These are phyloP conservation scores for Toxotes chatareus DNA, from an alignment of 2,113 vertebrate genomes.

Conservation along the genomic window DNA sequence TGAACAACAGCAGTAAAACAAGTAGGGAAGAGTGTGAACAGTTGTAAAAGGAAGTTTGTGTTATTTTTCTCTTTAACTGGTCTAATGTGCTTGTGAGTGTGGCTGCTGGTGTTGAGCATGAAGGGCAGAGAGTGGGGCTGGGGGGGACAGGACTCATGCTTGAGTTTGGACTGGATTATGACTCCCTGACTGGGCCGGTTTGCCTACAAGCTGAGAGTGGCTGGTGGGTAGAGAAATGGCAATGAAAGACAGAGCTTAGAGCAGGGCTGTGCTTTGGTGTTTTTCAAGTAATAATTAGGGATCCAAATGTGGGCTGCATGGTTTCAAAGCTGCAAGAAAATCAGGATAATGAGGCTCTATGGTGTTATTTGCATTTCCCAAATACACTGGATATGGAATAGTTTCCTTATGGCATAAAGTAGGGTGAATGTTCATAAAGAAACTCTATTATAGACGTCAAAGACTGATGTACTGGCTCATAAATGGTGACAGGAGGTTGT, in stretches of 20 bases:
- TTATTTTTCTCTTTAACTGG: not conserved
- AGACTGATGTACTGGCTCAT: not conserved
- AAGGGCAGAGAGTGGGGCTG: constrained; percentile 14
- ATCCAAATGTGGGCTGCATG: not conserved
- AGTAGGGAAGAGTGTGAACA: not conserved
- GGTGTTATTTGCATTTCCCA: not conserved
- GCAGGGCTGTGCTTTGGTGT: not conserved
- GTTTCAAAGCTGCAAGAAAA: constrained; percentile 10
- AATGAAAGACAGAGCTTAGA: constrained; percentile 6
- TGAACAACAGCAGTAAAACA: no score
- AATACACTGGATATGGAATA: not conserved
- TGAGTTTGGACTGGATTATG: constrained; percentile 47
- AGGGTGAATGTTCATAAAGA: not conserved
- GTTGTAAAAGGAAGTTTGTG: not conserved
- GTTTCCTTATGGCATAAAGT: not conserved
- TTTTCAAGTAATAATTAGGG: constrained; percentile 10
- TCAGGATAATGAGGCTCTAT: not conserved
- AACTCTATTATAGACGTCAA: not conserved
- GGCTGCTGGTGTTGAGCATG: constrained; percentile 34
- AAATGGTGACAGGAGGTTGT: not conserved
- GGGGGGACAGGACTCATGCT: constrained; percentile 1
- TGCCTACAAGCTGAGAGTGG: constrained; percentile 32
- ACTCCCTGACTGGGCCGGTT: constrained; percentile 33
- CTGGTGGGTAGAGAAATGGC: constrained; percentile 33
- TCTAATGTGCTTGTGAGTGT: not conserved